Evolutionary conservation across 2,888 invertebrate species (phyloP), one percentile per base, ranked within the genome.

Genomic region (Spodoptera picta): DNA sequence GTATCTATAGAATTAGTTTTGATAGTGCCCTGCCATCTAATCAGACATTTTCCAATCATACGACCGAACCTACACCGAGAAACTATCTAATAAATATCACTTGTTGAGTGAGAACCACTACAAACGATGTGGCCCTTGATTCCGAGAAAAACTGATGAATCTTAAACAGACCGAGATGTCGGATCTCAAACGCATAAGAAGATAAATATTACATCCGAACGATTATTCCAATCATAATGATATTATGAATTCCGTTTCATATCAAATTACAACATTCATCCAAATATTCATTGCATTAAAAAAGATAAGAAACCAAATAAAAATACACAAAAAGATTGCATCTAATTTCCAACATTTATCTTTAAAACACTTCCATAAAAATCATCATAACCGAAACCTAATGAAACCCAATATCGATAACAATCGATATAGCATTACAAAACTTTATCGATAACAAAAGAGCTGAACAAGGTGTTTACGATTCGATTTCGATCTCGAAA

Each of bases 401-500:
- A 71, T 76, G 75, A 79, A 75, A 74, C 72, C 60, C 60, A 66
- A 62, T 77, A 74, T 78, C 73, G 80, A 81, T 86, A 82, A 80
- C 81, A 83, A 83, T 81, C 84, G 77, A 83, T 84, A 83, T 83
- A 79, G 79, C 82, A 80, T 82, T 82, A 85, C 83, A 82, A 80
- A 81, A 79, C 75, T 77, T 81, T 83, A 86, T 85, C 86, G 80
- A 79, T 80, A 85, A 87, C 89, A 88, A 87, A 87, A 86, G 86
- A 86, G 87, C 89, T 88, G 88, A 92, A 94, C 94, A 94, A 93
- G 93, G 93, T 94, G 94, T 94, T 94, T 93, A 94, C 93, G 91
- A 91, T 86, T 79, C 76, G 94, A 94, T 94, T 89, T 78, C 80
- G 86, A 94, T 94, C 94, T 79, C 81, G 70, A 87, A 90, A 90